Percentiles rank a stretch among this genome's conserved stretches.
phyloP scores from a whole-genome alignment of 2,113 vertebrate species.

The Actinemys pallida region DNA sequence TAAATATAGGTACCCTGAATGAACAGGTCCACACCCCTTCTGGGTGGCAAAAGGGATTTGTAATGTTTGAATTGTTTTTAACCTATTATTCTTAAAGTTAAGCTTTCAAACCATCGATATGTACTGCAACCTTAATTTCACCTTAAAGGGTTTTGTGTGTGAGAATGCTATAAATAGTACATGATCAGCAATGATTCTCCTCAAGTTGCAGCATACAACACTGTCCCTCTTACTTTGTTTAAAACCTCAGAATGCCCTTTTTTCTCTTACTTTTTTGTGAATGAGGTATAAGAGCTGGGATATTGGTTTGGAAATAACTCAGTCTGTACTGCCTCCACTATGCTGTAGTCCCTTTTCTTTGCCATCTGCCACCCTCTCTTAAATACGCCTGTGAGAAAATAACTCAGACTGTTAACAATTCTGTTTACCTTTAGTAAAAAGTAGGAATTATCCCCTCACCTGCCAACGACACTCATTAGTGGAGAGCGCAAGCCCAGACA shows the following conservation, averaged over 20 bases:
- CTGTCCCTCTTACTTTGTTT: neutral
- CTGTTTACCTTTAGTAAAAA: neutral
- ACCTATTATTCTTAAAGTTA: neutral
- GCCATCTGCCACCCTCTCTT: accelerated
- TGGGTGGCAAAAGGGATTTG: no score
- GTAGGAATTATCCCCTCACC: neutral
- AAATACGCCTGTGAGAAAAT: neutral
- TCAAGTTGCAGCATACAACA: neutral
- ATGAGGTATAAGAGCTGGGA: neutral
- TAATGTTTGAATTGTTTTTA: neutral
- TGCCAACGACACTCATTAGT: neutral
- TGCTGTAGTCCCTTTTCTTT: neutral
- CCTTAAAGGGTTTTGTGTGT: neutral
- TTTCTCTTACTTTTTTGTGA: neutral
- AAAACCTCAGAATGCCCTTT: neutral
- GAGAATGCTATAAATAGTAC: no score
- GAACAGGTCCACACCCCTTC: no score
- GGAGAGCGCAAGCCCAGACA: conserved; percentile 36
- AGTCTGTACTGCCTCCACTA: neutral
- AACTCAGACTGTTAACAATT: neutral
- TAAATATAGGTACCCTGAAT: neutral
- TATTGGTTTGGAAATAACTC: neutral
- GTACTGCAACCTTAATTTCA: neutral
- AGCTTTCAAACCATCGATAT: neutral
- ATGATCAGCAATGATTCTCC: neutral